A percentile compares a stretch with the other conserved stretches of the same genome.
Conservation (phyloP, 2,113 vertebrate species). For the Phasianus colchicus region DNA sequence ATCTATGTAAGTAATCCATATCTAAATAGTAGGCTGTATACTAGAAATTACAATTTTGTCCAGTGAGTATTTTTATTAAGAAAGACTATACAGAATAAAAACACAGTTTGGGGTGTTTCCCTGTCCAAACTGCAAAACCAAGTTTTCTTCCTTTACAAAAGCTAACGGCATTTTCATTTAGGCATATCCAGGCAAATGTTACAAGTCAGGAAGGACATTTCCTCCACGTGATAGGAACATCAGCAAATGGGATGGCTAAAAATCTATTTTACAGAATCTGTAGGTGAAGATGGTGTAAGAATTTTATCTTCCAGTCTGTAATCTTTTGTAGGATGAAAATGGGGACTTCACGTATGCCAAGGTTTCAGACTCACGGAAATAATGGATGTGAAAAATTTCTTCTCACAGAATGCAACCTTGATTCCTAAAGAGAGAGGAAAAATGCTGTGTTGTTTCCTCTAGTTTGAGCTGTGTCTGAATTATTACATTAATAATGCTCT, state of each 20-base stretch:
- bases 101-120: background rate
- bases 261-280: slow-evolving; percentile 66
- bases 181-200: background rate
- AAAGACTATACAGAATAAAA: slow-evolving; percentile 53
- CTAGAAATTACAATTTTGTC: slow-evolving; percentile 28
- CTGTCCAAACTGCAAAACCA: background rate
- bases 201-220: slow-evolving; percentile 17
- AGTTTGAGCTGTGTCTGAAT: background rate
- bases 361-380: slow-evolving; percentile 62
- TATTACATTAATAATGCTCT: background rate
- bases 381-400: slow-evolving; percentile 65
- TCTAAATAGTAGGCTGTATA: background rate
- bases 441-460: slow-evolving; percentile 24
- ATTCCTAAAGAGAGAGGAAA: slow-evolving; percentile 72
- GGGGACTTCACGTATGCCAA: slow-evolving; percentile 35
- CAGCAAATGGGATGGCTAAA: slow-evolving; percentile 23
- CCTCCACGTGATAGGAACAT: background rate
- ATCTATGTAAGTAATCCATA: background rate
- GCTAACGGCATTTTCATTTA: slow-evolving; percentile 25
- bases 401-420: slow-evolving; percentile 69
- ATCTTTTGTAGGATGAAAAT: slow-evolving; percentile 60
- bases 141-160: slow-evolving; percentile 34
- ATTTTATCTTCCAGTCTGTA: slow-evolving; percentile 66
- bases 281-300: slow-evolving; percentile 49
- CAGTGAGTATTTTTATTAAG: slow-evolving; percentile 23